phyloP scores from a whole-genome alignment of 2,888 invertebrate species.

The Rhorus exstirpatorius region DNA sequence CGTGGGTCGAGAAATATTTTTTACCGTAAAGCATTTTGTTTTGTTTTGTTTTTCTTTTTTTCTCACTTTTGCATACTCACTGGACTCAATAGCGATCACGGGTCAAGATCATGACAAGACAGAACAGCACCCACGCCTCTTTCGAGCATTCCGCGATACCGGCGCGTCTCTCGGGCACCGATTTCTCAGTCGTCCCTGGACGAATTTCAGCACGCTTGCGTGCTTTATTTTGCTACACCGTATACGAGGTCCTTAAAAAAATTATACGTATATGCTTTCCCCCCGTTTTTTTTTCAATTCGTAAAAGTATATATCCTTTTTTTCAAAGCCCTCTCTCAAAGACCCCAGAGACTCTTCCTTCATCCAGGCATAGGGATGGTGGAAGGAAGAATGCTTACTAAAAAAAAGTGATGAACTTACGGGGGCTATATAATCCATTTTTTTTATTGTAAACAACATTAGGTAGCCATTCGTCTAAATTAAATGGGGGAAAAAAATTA shows the following conservation, averaged over 20 bases:
- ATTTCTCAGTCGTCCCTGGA: neutral
- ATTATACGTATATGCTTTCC: too few species aligned
- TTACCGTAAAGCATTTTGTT: neutral
- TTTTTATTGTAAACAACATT: too few species aligned
- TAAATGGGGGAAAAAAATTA: too few species aligned
- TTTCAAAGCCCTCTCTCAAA: too few species aligned
- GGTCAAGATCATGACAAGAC: constrained; percentile 61
- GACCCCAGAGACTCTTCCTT: neutral
- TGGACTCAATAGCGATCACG: constrained; percentile 32
- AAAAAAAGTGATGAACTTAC: too few species aligned
- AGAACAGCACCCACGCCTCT: constrained; percentile 65
- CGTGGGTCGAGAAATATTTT: neutral
- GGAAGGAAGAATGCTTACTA: too few species aligned
- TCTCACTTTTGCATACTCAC: neutral
- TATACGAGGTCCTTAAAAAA: neutral
- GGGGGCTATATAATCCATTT: too few species aligned
- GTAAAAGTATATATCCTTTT: too few species aligned
- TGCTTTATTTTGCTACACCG: constrained; percentile 9
- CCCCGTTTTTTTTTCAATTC: neutral
- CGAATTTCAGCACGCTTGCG: constrained; percentile 41
- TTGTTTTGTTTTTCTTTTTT: too few species aligned
- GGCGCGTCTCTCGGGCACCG: constrained; percentile 4
- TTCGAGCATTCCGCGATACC: constrained; percentile 31
- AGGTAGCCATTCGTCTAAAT: too few species aligned
- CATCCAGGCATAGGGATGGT: too few species aligned